Evolutionary conservation across 2,797 vertebrate species (phyloP).

Genomic region (Rhyacichthys aspro): DNA sequence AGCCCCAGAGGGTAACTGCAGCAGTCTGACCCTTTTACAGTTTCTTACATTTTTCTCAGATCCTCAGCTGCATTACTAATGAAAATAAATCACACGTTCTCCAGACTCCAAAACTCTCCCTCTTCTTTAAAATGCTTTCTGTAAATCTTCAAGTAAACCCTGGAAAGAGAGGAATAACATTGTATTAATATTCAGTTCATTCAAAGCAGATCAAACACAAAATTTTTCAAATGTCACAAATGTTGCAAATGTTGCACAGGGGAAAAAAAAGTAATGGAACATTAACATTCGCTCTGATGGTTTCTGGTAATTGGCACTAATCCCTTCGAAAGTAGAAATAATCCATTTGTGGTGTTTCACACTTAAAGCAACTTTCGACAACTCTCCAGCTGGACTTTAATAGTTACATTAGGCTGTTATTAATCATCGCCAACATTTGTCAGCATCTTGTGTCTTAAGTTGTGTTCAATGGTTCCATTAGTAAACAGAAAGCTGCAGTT

Average conservation of each 20-base stretch:
- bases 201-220: neutral
- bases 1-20: conserved; percentile 19
- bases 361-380: conserved; percentile 12
- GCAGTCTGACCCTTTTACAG: conserved; percentile 49
- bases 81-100: conserved; percentile 30
- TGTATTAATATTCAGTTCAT: conserved; percentile 55
- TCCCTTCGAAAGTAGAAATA: neutral
- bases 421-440: conserved; percentile 39
- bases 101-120: conserved; percentile 29
- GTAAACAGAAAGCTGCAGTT: conserved; percentile 62
- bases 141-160: conserved; percentile 75
- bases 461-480: conserved; percentile 61
- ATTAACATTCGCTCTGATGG: neutral
- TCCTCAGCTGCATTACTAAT: conserved; percentile 20
- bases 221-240: neutral
- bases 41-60: conserved; percentile 51
- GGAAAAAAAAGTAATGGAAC: neutral
- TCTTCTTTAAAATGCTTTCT: conserved; percentile 37
- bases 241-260: neutral
- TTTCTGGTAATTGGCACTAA: neutral
- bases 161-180: conserved; percentile 65
- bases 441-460: conserved; percentile 29
- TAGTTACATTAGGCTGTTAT: conserved; percentile 20
- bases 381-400: conserved; percentile 8
- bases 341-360: conserved; percentile 14